A percentile compares a stretch with the other conserved stretches of the same genome.
phyloP scores from a whole-genome alignment of 2,797 vertebrate species.

The Falco cherrug region DNA sequence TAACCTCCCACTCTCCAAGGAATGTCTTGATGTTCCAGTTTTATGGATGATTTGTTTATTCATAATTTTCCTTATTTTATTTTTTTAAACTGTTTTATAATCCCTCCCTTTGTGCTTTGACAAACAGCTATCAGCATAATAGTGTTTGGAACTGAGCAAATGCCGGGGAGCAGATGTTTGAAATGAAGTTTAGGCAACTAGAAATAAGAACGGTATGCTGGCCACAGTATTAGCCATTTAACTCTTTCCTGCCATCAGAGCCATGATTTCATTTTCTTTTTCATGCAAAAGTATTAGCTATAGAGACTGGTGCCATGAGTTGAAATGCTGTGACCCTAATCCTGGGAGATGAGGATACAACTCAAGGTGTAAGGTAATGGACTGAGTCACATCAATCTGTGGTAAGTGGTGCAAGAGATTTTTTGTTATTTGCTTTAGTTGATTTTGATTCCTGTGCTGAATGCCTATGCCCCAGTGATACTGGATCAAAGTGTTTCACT shows the following conservation, averaged over 20 bases:
- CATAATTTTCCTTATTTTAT: constrained; percentile 19
- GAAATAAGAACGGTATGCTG: background rate
- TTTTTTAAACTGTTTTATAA: constrained; percentile 21
- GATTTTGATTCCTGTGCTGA: background rate
- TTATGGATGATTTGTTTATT: constrained; percentile 46
- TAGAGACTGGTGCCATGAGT: background rate
- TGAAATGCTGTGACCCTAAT: background rate
- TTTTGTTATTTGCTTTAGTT: background rate
- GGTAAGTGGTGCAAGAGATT: background rate
- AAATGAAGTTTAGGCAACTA: constrained; percentile 45
- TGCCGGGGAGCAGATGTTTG: constrained; percentile 50
- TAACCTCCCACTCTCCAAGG: background rate
- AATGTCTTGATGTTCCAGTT: constrained; percentile 5
- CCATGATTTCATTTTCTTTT: background rate
- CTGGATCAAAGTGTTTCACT: background rate
- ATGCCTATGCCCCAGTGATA: background rate
- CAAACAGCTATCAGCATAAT: constrained; percentile 54
- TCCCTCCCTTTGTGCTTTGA: constrained; percentile 53
- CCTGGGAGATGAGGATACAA: background rate
- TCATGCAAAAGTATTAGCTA: background rate
- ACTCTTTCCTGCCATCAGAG: background rate
- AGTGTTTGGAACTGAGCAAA: constrained; percentile 30
- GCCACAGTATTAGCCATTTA: background rate
- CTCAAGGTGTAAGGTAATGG: background rate
- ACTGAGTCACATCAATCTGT: background rate